Evolutionary conservation across 2,113 vertebrate species (phyloP), one percentile per base, ranked within the genome.

Genomic region (Sciurus niger): DNA sequence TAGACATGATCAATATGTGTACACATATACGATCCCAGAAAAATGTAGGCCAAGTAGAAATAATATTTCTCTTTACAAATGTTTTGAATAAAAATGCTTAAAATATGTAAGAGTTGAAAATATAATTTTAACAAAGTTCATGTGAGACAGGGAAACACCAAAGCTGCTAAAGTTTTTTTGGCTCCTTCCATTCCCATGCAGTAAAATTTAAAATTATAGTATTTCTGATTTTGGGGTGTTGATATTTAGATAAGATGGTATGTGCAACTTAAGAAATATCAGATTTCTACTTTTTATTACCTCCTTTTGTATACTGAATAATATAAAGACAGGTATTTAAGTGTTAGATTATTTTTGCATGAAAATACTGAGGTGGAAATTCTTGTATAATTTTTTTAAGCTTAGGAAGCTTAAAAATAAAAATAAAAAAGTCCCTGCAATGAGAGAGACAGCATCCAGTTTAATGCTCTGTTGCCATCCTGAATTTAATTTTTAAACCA

Each of bases 61-160:
- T 94, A 96, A 40, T 40, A 40, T 3, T 40, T 94, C 98, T 94
- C 98, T 98, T 97, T 97, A 97, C 97, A 98, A 97, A 97, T 97
- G 94, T 98, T 97, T 97, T 98, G 84, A 96, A 95, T 96, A 97
- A 60, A 67, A 98, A 97, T 78, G 84, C 70, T 97, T 94, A 97
- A 97, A 98, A 97, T 97, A 97, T 53, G 96, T 82, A 96, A 74
- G 65, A 86, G 95, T 97, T 98, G 96, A 97, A 97, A 89, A 98
- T 6, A 96, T 94, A 98, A 94, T 96, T 97, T 92, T 93, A 96
- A 90, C 30, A 76, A 90, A 97, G 72, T 86, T 84, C 96, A 46
- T 73, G 89, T 93, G 93, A 95, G 97, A 95, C 95, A 28, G 18
- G 43, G 97, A 92, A 97, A 96, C 40, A 85, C 28, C 78, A 76